phyloP scores from a whole-genome alignment of 2,797 vertebrate species.

The Sebastes miniatus region DNA sequence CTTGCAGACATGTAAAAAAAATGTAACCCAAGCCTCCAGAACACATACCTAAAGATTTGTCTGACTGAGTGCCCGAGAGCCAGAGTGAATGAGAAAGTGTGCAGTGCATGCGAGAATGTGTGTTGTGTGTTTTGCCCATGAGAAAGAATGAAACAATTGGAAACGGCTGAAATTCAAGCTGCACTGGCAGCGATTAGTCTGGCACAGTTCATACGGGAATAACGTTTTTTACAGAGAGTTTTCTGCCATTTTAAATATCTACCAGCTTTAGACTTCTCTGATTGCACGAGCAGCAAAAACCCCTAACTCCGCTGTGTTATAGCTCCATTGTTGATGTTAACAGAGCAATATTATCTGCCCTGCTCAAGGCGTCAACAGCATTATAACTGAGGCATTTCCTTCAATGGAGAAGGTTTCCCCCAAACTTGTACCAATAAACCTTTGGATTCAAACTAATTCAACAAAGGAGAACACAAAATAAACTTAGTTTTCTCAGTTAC shows the following conservation, averaged over 20 bases:
- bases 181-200: slow-evolving; percentile 55
- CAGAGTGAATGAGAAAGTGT: slow-evolving; percentile 35
- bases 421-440: slow-evolving; percentile 44
- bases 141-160: slow-evolving; percentile 65
- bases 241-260: slow-evolving; percentile 63
- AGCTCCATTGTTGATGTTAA: slow-evolving; percentile 53
- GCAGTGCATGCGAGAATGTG: slow-evolving; percentile 42
- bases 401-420: slow-evolving; percentile 47
- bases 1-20: slow-evolving; percentile 17
- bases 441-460: slow-evolving; percentile 26
- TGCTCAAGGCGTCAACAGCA: slow-evolving; percentile 40
- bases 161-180: slow-evolving; percentile 68
- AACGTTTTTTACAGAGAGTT: slow-evolving; percentile 56
- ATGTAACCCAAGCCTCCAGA: slow-evolving; percentile 1
- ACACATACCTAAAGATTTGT: slow-evolving; percentile 18
- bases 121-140: slow-evolving; percentile 36
- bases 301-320: slow-evolving; percentile 20
- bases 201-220: slow-evolving; percentile 47
- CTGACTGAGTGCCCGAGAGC: neutral
- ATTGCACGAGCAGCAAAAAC: slow-evolving; percentile 37
- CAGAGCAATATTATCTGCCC: slow-evolving; percentile 38
- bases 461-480: neutral
- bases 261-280: slow-evolving; percentile 51
- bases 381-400: slow-evolving; percentile 65
- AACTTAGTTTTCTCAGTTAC: neutral